Base-by-base conservation (phyloP, 2,888 invertebrate genomes). In the Leistus spinibarbis region DNA sequence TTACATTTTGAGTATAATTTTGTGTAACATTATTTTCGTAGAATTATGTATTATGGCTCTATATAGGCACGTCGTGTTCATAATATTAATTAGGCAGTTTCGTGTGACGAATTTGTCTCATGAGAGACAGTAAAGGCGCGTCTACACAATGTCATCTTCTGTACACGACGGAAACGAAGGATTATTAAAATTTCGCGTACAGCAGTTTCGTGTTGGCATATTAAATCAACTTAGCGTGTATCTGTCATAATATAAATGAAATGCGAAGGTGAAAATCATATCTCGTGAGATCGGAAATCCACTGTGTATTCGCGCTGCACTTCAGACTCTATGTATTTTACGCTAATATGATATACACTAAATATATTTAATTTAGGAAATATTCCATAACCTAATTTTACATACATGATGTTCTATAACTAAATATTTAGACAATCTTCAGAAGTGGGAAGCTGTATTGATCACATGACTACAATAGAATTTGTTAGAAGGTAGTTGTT, bases 61-160 rank as follows among this genome's bases (percentile, higher is more conserved):
- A 56, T 56, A 22, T 22, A 60, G 40, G 57, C 63, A 7, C 54
- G 64, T 63, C 65, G 54, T 60, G 65, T 63, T 5, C 19, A 17
- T n/a, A 54, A 54, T n/a, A 64, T 71, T 71, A 71, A 71, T 71
- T 71, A 71, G 71, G 54, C 63, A 63, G 70, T 19, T 62, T 40
- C 20, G 40, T 62, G 63, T 70, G 70, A 70, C 54, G 70, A 53
- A 63, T 70, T 53, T 54, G 22, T 62, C 70, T 54, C 63, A 4
- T n/a, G 63, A 63, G 70, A 70, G 10, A 13, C 20, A 16, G 56
- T 7, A 56, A 56, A 56, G 56, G 40, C 40, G 13, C 40, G 40
- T 40, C 40, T 40, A 7, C 40, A 40, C 40, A 40, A 40, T 40
- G 40, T 40, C 40, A 7, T 40, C 40, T 40, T 40, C 40, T 13